Evolutionary conservation across 1,140 invertebrate genomes (phyloP).

Genomic region (Nylanderia fulva): DNA sequence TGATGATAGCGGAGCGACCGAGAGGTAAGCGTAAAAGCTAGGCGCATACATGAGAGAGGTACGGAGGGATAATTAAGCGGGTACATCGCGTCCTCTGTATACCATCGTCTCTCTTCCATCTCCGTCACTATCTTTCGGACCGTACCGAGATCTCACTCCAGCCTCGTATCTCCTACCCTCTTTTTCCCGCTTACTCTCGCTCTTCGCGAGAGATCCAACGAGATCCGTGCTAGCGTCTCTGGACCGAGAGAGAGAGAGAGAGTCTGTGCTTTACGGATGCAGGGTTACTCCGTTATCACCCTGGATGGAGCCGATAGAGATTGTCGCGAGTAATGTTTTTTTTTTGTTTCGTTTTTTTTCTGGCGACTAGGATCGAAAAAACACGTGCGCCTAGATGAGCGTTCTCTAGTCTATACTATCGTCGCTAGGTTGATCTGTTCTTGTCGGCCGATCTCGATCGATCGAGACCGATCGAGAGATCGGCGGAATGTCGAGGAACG

Average conservation of each 20-base stretch:
- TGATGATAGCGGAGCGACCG: constrained; percentile 55
- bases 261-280: constrained; percentile 69
- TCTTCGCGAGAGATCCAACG: background rate
- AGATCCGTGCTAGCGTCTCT: background rate
- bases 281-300: constrained; percentile 64
- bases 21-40: constrained; percentile 64
- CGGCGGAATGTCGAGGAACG: constrained; percentile 14
- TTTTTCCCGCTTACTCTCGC: constrained; percentile 1
- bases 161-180: background rate
- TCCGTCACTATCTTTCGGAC: constrained; percentile 58
- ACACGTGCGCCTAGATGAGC: background rate
- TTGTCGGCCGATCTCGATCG: constrained; percentile 2
- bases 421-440: constrained; percentile 2
- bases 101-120: constrained; percentile 60
- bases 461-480: constrained; percentile 11
- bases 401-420: no score
- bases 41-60: constrained; percentile 71
- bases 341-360: background rate
- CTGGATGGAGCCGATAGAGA: constrained; percentile 31
- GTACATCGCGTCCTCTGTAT: constrained; percentile 78
- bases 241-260: constrained; percentile 58
- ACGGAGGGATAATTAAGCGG: constrained; percentile 84
- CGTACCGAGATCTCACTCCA: constrained; percentile 43
- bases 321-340: background rate
- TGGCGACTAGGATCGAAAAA: background rate